phyloP scores from a whole-genome alignment of 2,797 vertebrate genomes.

The Protonibea diacanthus region DNA sequence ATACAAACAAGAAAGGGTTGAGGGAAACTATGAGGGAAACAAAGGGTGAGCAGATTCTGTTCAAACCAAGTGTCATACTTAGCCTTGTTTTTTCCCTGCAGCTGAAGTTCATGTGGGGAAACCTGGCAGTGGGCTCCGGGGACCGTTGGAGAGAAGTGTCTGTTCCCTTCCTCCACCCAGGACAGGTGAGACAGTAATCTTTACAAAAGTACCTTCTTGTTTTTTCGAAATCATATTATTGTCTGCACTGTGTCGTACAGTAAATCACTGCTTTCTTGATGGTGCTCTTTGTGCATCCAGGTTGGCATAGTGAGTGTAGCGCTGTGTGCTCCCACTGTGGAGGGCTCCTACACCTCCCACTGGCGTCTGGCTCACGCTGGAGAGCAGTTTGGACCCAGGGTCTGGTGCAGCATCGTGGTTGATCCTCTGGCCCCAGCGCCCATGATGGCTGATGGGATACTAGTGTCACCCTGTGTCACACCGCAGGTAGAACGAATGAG shows the following conservation, averaged over 20 bases:
- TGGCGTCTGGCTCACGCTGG: conserved; percentile 95
- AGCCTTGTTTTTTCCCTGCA: conserved; percentile 65
- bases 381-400: conserved; percentile 95
- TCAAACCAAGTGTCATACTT: background rate
- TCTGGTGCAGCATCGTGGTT: conserved; percentile 97
- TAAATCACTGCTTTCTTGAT: background rate
- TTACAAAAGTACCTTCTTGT: background rate
- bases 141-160: conserved; percentile 91
- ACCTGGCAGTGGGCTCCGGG: conserved; percentile 91
- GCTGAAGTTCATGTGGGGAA: conserved; percentile 99
- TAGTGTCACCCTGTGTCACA: conserved; percentile 83
- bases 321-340: conserved; percentile 90
- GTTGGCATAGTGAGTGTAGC: conserved; percentile 94
- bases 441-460: conserved; percentile 82
- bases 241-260: background rate
- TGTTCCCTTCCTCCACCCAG: conserved; percentile 92
- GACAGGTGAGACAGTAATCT: conserved; percentile 79
- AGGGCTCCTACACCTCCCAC: conserved; percentile 97
- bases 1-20: too few relatives aligned
- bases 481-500: conserved; percentile 61
- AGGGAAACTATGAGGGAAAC: too few relatives aligned
- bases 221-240: background rate
- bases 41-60: too few relatives aligned
- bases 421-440: conserved; percentile 88
- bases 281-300: conserved; percentile 36